Evolutionary conservation across 2,888 invertebrate genomes (phyloP), one percentile per base, ranked within the genome.

Genomic region (Odontomyia ornata): DNA sequence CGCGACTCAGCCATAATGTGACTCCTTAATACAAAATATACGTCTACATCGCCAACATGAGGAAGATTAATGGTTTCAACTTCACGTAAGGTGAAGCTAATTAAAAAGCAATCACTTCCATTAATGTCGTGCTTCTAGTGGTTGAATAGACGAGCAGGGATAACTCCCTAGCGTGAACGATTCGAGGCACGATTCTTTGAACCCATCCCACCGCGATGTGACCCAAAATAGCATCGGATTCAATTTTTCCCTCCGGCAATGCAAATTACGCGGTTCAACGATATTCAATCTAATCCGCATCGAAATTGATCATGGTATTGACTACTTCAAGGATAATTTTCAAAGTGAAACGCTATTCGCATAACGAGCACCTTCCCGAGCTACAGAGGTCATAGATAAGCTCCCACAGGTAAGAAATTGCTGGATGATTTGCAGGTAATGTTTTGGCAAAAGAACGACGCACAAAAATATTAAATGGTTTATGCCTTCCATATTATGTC

Each of bases 241-340:
- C 27, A n/a, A 18, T 21, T 36, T 73, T 73, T 30, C 13, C 57
- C 60, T 21, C 15, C 23, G 36, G 57, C 43, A 11, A 21, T n/a
- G 21, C 43, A 73, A 73, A 73, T 73, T 73, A 73, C 73, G 73
- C 73, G 73, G 73, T 73, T 57, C 73, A 73, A 23, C 57, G 73
- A 73, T 30, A 60, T 56, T 30, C 21, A 36, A 57, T 73, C 57
- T 60, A 73, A 73, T 73, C 73, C 21, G 57, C 36, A 52, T 71
- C 71, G 46, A 52, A 71, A 71, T 71, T 21, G 23, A 27, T 25
- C 18, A 27, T 15, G 43, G 25, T 71, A 71, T 71, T 71, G 71
- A 47, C 47, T 47, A 71, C 25, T 18, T 2, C 27, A 13, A n/a
- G 27, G 47, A 71, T 27, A 30, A 64, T 13, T 64, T 52, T 52